phyloP scores from a whole-genome alignment of 64 coral and sea anemone genomes.

The Montipora foliosa region DNA sequence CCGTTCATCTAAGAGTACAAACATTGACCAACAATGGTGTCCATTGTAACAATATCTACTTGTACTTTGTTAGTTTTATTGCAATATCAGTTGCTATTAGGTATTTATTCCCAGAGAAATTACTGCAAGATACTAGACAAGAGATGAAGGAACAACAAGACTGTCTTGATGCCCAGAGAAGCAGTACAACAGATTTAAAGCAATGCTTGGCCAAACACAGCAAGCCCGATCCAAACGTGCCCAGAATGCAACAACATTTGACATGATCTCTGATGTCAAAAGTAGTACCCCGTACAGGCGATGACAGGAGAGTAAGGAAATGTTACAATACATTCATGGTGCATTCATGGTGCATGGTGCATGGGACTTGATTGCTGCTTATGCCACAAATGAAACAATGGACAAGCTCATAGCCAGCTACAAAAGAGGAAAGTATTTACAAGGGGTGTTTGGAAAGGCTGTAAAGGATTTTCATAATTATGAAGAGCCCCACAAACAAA shows the following conservation, averaged over 20 bases:
- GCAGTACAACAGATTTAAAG: conserved; percentile 24
- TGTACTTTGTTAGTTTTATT: too few species aligned
- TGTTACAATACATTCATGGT: not conserved
- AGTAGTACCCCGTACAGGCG: conserved; percentile 37
- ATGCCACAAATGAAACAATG: not conserved
- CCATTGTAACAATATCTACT: too few species aligned
- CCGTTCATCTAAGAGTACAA: too few species aligned
- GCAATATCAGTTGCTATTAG: too few species aligned
- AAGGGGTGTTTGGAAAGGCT: too few species aligned
- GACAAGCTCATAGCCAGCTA: not conserved
- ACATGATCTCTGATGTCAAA: conserved; percentile 21
- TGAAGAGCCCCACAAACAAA: not conserved
- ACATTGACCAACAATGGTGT: too few species aligned
- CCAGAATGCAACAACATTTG: not conserved
- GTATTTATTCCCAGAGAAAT: not conserved
- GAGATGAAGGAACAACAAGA: not conserved
- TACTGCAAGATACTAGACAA: not conserved
- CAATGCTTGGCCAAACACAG: conserved; percentile 29
- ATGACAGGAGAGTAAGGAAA: conserved; percentile 28
- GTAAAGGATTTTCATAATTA: too few species aligned
- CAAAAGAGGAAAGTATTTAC: conserved; percentile 3
- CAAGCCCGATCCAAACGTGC: not conserved
- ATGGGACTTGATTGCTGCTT: too few species aligned
- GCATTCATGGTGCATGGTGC: too few species aligned
- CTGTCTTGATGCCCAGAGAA: not conserved